Conservation (phyloP, 2,113 vertebrate genomes). For the Apistogramma diplotaenia region DNA sequence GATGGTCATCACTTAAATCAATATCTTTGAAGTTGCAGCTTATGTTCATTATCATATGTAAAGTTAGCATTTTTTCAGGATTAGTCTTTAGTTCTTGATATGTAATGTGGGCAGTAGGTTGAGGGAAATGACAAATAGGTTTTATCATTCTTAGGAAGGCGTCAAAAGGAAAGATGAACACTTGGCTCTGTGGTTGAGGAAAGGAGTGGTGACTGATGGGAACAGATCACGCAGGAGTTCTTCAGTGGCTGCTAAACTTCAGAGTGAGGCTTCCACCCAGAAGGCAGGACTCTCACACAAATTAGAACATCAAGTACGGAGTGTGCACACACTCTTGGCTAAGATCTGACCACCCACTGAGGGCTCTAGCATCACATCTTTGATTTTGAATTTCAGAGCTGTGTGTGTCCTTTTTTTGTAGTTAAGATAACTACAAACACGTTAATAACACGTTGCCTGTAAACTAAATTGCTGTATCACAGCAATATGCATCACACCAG, state of each 20-base stretch:
- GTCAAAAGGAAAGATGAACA: not conserved
- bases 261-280: constrained; percentile 11
- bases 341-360: constrained; percentile 18
- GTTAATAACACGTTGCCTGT: not conserved
- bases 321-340: constrained; percentile 3
- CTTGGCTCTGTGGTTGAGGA: not conserved
- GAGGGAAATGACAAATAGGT: not conserved
- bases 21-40: not conserved
- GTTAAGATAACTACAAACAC: not conserved
- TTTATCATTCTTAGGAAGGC: not conserved
- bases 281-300: constrained; percentile 11
- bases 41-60: not conserved
- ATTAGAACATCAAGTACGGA: constrained; percentile 38
- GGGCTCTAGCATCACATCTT: constrained; percentile 15
- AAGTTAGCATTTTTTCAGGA: not conserved
- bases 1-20: not conserved
- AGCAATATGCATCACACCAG: not conserved
- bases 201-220: constrained; percentile 3
- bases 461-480: not conserved
- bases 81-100: not conserved
- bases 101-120: not conserved
- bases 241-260: constrained; percentile 12
- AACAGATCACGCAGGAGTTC: constrained; percentile 10
- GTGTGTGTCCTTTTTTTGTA: not conserved
- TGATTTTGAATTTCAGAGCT: not conserved